A percentile compares a stretch with the other conserved stretches of the same genome.
Evolutionary conservation across 2,113 vertebrate genomes (phyloP).

Genomic region (Callochromis pleurospilus): DNA sequence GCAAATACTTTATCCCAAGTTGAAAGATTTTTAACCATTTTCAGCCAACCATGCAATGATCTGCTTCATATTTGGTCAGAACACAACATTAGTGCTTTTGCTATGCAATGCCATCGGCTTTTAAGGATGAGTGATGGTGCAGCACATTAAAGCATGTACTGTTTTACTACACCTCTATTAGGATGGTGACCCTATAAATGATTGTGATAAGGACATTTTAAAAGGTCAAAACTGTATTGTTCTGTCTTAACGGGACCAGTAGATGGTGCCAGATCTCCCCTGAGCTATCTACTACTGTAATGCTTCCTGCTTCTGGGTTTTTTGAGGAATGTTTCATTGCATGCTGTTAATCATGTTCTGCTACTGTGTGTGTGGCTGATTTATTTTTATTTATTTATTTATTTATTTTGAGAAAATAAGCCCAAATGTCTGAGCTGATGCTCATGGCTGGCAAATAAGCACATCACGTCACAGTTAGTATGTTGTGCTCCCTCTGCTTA

Average conservation of each 20-base stretch:
- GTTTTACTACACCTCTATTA: background rate
- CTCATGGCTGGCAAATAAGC: background rate
- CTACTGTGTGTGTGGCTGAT: background rate
- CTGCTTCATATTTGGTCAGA: background rate
- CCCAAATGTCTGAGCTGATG: background rate
- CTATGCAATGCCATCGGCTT: background rate
- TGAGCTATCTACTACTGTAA: background rate
- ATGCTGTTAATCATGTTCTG: background rate
- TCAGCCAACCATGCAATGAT: background rate
- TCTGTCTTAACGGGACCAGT: background rate
- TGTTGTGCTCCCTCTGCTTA: background rate
- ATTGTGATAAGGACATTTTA: background rate
- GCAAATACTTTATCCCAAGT: background rate
- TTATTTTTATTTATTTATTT: background rate
- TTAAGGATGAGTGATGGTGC: background rate
- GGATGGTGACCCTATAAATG: background rate
- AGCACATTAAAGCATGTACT: background rate
- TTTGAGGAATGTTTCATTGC: background rate
- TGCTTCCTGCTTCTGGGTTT: background rate
- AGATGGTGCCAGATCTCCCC: background rate
- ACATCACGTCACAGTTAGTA: background rate
- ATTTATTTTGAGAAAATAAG: background rate
- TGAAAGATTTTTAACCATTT: background rate
- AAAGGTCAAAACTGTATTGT: background rate
- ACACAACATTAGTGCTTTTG: background rate